Percentiles rank a stretch among this genome's conserved stretches.
Conservation (phyloP, 2,888 invertebrate species). For the Tenthredo scrophulariae region DNA sequence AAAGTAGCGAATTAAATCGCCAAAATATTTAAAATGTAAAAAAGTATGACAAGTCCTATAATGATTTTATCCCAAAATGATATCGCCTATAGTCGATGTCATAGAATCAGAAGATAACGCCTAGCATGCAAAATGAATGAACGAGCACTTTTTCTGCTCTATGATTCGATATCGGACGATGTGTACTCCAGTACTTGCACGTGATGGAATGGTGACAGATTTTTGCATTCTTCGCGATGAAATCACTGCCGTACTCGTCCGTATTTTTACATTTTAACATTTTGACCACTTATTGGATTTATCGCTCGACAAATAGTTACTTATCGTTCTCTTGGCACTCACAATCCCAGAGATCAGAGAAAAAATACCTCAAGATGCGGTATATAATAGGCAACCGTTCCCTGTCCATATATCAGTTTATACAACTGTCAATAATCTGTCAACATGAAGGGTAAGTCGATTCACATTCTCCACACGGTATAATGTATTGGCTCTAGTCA, state of each 20-base stretch:
- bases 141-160: not conserved
- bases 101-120: not conserved
- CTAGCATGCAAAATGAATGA: not conserved
- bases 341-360: not conserved
- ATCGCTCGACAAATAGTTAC: not conserved
- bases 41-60: not conserved
- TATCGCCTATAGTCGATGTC: not conserved
- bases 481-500: not conserved
- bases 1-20: not conserved
- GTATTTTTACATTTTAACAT: not conserved
- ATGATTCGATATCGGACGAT: not conserved
- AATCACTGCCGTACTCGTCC: not conserved
- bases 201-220: not conserved
- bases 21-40: not conserved
- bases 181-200: not conserved
- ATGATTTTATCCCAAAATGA: not conserved
- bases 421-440: constrained; percentile 4
- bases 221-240: not conserved
- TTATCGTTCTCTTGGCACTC: not conserved
- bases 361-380: not conserved
- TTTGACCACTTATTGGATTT: not conserved
- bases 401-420: not conserved
- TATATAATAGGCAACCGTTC: constrained; percentile 14
- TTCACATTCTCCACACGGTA: not conserved
- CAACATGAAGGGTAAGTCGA: constrained; percentile 36